phyloP scores from a whole-genome alignment of 2,888 invertebrate genomes.

The Endotricha flammealis region DNA sequence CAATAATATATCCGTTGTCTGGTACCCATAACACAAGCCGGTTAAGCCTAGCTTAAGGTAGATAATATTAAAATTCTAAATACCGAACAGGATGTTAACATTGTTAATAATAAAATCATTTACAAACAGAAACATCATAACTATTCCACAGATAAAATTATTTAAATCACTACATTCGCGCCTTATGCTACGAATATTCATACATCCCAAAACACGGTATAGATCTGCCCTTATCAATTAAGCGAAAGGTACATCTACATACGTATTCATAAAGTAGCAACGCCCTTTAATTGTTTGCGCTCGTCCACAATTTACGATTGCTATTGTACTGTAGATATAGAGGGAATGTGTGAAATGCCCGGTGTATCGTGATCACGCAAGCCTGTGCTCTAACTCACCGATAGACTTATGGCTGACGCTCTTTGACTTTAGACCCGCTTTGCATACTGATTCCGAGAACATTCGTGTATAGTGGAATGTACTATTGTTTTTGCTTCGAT shows the following conservation, averaged over 20 bases:
- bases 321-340: background rate
- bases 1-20: too few species aligned
- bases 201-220: too few species aligned
- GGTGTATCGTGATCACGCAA: background rate
- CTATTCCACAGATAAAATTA: conserved; percentile 1
- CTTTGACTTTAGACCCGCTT: conserved; percentile 2
- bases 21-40: too few species aligned
- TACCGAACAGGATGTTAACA: too few species aligned
- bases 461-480: too few species aligned
- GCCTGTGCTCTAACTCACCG: conserved; percentile 6
- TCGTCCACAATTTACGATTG: background rate
- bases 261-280: conserved; percentile 18
- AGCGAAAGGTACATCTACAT: too few species aligned
- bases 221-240: too few species aligned
- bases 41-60: too few species aligned
- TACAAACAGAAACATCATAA: conserved; percentile 3
- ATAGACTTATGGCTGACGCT: conserved; percentile 8
- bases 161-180: conserved; percentile 1
- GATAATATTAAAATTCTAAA: too few species aligned
- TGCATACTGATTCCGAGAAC: background rate
- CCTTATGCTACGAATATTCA: conserved; percentile 4
- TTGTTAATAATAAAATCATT: too few species aligned
- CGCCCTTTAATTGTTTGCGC: background rate
- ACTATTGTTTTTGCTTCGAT: too few species aligned
- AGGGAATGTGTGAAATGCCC: background rate